Conservation (phyloP, 2,113 vertebrate genomes). For the Neodon shergylaensis region DNA sequence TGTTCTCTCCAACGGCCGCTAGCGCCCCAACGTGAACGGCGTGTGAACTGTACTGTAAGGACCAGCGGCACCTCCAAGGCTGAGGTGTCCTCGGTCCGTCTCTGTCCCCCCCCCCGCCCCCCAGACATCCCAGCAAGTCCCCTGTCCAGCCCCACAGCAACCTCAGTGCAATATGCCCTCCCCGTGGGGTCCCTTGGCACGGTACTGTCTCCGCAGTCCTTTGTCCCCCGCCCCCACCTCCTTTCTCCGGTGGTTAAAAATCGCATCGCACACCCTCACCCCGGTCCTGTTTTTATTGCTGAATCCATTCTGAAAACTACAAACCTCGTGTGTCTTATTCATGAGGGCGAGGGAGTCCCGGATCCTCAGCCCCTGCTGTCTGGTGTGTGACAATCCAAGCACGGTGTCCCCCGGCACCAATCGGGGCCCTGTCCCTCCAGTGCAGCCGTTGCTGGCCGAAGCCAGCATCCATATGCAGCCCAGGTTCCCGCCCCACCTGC, state of each 20-base stretch:
- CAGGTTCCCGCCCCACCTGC: neutral
- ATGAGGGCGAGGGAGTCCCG: neutral
- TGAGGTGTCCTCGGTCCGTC: neutral
- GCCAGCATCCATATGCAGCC: conserved; percentile 40
- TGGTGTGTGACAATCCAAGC: conserved; percentile 72
- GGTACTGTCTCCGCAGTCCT: conserved; percentile 58
- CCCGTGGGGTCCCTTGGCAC: conserved; percentile 26
- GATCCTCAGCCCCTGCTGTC: conserved; percentile 35
- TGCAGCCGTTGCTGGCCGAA: conserved; percentile 43
- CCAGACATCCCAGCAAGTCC: neutral
- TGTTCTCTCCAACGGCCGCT: conserved; percentile 9
- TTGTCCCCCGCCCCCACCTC: neutral
- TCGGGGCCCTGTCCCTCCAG: neutral
- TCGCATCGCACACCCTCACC: neutral
- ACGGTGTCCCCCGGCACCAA: neutral
- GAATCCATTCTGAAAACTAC: conserved; percentile 58
- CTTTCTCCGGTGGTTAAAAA: neutral
- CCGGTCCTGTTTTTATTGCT: conserved; percentile 39
- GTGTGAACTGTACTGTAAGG: conserved; percentile 66
- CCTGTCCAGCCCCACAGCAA: conserved; percentile 27
- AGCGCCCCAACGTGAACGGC: neutral
- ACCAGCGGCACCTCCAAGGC: conserved; percentile 26
- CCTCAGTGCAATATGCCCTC: conserved; percentile 77
- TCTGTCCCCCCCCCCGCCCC: neutral
- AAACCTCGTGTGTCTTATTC: conserved; percentile 75